A percentile compares a stretch with the other conserved stretches of the same genome.
Evolutionary conservation across 2,797 vertebrate genomes (phyloP).

Genomic region (Neomorphus geoffroyi): DNA sequence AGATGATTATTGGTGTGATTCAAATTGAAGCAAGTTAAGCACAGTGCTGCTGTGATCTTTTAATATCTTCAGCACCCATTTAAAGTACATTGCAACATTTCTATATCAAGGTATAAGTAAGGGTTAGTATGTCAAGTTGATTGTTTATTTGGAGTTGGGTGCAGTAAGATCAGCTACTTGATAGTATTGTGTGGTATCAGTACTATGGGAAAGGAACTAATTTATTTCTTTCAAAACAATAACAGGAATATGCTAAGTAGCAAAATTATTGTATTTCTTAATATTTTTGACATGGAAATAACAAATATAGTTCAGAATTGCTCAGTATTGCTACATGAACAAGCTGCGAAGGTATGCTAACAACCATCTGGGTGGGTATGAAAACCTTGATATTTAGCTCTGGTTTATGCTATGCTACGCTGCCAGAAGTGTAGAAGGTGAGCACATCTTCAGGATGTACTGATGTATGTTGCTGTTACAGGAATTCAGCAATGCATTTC

Average conservation of each 20-base stretch:
- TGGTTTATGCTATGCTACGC: background rate
- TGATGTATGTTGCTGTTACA: background rate
- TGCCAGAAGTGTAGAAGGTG: accelerated
- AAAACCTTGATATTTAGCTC: background rate
- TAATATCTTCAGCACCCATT: background rate
- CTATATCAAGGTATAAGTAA: background rate
- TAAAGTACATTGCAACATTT: background rate
- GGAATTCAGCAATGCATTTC: background rate
- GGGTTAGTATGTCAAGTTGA: background rate
- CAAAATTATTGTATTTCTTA: background rate
- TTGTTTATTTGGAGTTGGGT: background rate
- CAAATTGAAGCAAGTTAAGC: background rate
- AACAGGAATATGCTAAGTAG: background rate
- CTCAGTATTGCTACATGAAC: background rate
- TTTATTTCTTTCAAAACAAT: background rate
- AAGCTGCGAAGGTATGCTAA: background rate
- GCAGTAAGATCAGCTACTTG: background rate
- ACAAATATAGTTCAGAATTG: background rate
- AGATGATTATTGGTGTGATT: background rate
- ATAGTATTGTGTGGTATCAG: background rate
- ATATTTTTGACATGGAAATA: background rate
- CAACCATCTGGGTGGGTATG: no score
- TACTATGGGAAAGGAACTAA: background rate
- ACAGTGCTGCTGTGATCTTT: background rate
- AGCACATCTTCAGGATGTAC: background rate